Percentiles rank a stretch among this genome's conserved stretches.
phyloP scores from a whole-genome alignment of 2,888 invertebrate species.

The Clivina fossor region DNA sequence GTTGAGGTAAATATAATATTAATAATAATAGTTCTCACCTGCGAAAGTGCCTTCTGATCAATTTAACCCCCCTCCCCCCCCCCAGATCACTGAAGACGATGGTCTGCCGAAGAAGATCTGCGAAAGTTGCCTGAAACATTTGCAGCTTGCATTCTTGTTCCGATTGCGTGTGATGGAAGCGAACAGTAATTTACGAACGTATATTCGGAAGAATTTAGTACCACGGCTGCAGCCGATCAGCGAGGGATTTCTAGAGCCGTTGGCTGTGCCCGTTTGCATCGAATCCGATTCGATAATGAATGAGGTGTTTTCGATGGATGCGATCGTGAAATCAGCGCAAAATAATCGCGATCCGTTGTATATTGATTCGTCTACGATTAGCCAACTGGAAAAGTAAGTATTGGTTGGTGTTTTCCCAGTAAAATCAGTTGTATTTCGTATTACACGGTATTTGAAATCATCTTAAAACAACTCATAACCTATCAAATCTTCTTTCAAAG shows the following conservation, averaged over 20 bases:
- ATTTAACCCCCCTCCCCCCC: too few relatives aligned
- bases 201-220: conserved; percentile 2
- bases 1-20: conserved; percentile 10
- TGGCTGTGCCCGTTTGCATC: too few relatives aligned
- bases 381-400: too few relatives aligned
- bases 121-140: conserved; percentile 11
- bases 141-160: conserved; percentile 19
- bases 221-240: background rate
- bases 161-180: conserved; percentile 16
- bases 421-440: too few relatives aligned
- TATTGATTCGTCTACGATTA: too few relatives aligned
- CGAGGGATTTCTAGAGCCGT: conserved; percentile 4
- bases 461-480: too few relatives aligned
- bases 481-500: too few relatives aligned
- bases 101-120: conserved; percentile 13
- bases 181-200: background rate
- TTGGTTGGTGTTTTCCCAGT: too few relatives aligned
- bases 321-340: conserved; percentile 1
- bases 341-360: too few relatives aligned
- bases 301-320: background rate
- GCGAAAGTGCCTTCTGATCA: too few relatives aligned
- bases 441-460: too few relatives aligned
- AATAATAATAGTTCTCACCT: background rate
- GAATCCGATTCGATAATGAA: too few relatives aligned
- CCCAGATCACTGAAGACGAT: conserved; percentile 17